phyloP scores from a whole-genome alignment of 2,888 invertebrate genomes.

The Masnerella sp. region DNA sequence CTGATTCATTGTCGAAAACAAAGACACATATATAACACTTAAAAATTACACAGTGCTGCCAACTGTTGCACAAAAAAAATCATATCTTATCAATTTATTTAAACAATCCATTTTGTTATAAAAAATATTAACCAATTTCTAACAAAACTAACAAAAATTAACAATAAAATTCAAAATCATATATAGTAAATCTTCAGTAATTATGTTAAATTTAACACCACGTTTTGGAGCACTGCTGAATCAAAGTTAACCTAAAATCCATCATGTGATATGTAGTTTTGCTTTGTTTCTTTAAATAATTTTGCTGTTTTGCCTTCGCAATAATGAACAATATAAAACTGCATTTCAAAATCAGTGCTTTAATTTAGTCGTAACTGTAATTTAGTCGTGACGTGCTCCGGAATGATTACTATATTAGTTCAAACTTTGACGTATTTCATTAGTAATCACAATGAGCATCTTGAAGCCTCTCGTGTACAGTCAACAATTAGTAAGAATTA shows the following conservation, averaged over 20 bases:
- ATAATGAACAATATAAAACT: constrained; percentile 15
- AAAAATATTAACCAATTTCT: too few relatives aligned
- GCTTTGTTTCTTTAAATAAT: constrained; percentile 38
- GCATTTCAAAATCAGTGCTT: constrained; percentile 7
- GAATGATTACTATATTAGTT: constrained; percentile 17
- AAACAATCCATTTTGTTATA: too few relatives aligned
- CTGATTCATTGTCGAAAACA: too few relatives aligned
- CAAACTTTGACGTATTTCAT: background rate
- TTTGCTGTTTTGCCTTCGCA: constrained; percentile 16
- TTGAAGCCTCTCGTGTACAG: constrained; percentile 10
- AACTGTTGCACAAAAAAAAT: too few relatives aligned
- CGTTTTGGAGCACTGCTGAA: background rate
- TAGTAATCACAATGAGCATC: constrained; percentile 11
- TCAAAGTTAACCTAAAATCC: constrained; percentile 1
- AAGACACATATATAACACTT: too few relatives aligned
- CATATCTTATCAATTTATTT: too few relatives aligned
- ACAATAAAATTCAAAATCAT: background rate
- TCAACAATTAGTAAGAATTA: constrained; percentile 11
- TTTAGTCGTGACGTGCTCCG: background rate
- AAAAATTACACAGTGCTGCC: too few relatives aligned
- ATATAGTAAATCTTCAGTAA: too few relatives aligned
- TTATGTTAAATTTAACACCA: too few relatives aligned
- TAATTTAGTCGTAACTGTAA: background rate
- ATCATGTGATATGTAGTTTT: constrained; percentile 6
- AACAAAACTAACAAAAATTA: too few relatives aligned